Base-by-base conservation (phyloP, 2,888 invertebrate species). In the Plebejus melissa region DNA sequence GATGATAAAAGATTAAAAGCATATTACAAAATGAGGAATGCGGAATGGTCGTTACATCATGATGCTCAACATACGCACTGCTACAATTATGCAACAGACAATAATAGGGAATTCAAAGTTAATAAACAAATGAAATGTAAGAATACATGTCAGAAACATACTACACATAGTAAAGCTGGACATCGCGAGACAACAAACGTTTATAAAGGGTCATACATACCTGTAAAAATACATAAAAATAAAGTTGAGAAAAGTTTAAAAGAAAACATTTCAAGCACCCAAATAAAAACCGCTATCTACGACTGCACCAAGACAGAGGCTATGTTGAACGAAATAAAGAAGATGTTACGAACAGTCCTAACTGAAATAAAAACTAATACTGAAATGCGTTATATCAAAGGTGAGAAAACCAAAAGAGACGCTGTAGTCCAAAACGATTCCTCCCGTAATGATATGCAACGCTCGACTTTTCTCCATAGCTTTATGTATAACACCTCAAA, bases 281-380 rank as follows among this genome's bases (percentile, higher is more conserved):
- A 84, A 77, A 76, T 82, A 38, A 80, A 81, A 46, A 32, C 77
- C 54, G 60, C 76, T 13, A 78, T 77, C 9, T 84, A 86, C 28
- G 83, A 82, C 69, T 72, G 50, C 28, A 54, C 28, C 16, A 90
- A 87, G 83, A 89, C 90, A 22, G 88, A 89, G 79, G 81, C 80
- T 22, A 88, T 89, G 7, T 81, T 93, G 32, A 86, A 88, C 79
- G 89, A 92, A 82, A 92, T 92, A 74, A 92, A 91, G 80, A 83
- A 74, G 78, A 90, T 92, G 76, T 80, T 93, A 57, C 88, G 91
- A 79, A 85, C 88, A 0, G 91, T 93, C 7, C 79, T 93, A 60
- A 82, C 84, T 11, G 90, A 91, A 84, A 88, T 93, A 0, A 92
- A 91, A 83, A 86, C 86, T 1, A 88, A 83, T 58, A 79, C 82